Evolutionary conservation across 2,113 vertebrate species (phyloP), one percentile per base, ranked within the genome.

Genomic region (Labrus mixtus): DNA sequence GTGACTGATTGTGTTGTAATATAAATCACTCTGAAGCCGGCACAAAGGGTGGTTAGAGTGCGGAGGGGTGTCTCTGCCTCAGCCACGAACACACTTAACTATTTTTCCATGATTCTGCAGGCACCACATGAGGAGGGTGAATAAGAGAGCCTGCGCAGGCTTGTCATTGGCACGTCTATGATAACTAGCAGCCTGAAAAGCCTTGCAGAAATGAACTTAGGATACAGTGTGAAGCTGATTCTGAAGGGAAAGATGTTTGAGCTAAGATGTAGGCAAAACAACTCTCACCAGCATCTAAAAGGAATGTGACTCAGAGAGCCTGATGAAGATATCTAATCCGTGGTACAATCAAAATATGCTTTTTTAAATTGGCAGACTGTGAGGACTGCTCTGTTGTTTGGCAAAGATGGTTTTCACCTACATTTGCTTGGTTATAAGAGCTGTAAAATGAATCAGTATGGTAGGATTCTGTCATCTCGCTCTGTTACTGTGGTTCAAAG

Each of bases 141-240:
- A 59, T 37, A 45, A 54, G n/a, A 81, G 20, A 79, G 73, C 90
- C 16, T 91, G 90, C 55, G 36, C 68, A 73, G 86, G 60, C 84
- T 78, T 89, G 91, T 82, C 53, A 59, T 22, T 58, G 54, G 66
- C 63, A 87, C 22, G 59, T 74, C n/a, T 71, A 8, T 41, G 37
- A 41, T 73, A 62, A 78, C 65, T 85, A 45, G 19, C 22, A 51
- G 62, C 20, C n/a, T n/a, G n/a, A n/a, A n/a, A n/a, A 57, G 22
- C 45, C 20, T 48, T 62, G 57, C 10, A 41, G 13, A 59, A 39
- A 8, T 23, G 8, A 63, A 20, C 36, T 53, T 61, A 2, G 53
- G 22, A 23, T 11, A 19, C 2, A n/a, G 9, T 11, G 8, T 22
- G 5, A 41, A 46, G 15, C 10, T 46, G 10, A 73, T 10, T 57